phyloP scores from a whole-genome alignment of 2,797 vertebrate species.

The Rhincodon typus region DNA sequence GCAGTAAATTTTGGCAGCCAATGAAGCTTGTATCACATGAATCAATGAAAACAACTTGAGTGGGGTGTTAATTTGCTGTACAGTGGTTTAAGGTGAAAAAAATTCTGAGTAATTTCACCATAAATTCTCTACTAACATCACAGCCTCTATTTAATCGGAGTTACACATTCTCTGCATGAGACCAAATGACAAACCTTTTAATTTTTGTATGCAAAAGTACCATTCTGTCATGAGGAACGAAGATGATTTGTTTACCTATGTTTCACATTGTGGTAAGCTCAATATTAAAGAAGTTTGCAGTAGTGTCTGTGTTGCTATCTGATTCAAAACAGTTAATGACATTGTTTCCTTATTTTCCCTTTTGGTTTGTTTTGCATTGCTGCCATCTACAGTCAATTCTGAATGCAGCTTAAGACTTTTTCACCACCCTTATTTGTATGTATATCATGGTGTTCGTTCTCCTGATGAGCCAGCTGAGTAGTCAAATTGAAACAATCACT shows the following conservation, averaged over 20 bases:
- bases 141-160: neutral
- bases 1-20: too few species aligned
- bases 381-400: constrained; percentile 5
- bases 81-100: too few species aligned
- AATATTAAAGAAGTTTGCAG: neutral
- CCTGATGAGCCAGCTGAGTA: neutral
- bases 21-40: too few species aligned
- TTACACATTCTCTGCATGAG: neutral
- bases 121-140: neutral
- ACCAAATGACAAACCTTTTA: neutral
- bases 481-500: neutral
- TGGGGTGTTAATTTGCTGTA: too few species aligned
- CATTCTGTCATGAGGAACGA: neutral
- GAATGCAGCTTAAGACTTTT: neutral
- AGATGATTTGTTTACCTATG: neutral
- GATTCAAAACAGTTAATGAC: neutral
- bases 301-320: neutral
- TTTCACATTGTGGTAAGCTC: neutral
- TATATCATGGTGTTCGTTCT: neutral
- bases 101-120: neutral
- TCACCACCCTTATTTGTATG: neutral
- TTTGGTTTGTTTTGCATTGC: neutral
- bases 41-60: too few species aligned
- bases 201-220: neutral
- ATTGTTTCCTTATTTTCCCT: neutral